A percentile compares a stretch with the other conserved stretches of the same genome.
Evolutionary conservation across 2,797 vertebrate species (phyloP).

Genomic region (Pyrocephalus nanus): DNA sequence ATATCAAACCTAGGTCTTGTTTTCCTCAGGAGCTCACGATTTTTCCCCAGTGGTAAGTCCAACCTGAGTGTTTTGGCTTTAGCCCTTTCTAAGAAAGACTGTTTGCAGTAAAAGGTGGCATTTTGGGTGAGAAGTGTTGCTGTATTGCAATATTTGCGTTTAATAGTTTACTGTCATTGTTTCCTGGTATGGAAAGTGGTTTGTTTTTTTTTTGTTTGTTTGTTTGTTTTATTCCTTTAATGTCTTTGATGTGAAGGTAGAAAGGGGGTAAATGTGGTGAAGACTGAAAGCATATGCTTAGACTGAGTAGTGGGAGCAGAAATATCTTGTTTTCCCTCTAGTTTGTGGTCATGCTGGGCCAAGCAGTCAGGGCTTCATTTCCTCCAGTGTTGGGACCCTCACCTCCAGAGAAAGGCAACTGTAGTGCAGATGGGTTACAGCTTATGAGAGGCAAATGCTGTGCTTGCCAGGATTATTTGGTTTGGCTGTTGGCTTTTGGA

Average conservation of each 20-base stretch:
- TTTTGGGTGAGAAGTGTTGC: background rate
- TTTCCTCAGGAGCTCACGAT: background rate
- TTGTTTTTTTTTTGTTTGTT: background rate
- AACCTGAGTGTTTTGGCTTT: background rate
- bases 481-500: background rate
- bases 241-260: background rate
- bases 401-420: background rate
- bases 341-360: background rate
- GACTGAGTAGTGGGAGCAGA: background rate
- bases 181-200: background rate
- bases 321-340: background rate
- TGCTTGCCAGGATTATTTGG: background rate
- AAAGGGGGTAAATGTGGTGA: background rate
- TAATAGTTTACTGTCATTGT: background rate
- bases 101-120: background rate
- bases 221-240: background rate
- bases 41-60: background rate
- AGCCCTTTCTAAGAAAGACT: background rate
- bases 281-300: background rate
- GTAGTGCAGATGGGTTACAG: background rate
- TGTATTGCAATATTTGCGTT: background rate
- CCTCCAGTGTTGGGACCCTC: accelerated
- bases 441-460: background rate
- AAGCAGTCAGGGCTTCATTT: background rate
- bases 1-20: background rate